Evolutionary conservation across 2,888 invertebrate genomes (phyloP), one percentile per base, ranked within the genome.

Genomic region (Pegoplata infirma): DNA sequence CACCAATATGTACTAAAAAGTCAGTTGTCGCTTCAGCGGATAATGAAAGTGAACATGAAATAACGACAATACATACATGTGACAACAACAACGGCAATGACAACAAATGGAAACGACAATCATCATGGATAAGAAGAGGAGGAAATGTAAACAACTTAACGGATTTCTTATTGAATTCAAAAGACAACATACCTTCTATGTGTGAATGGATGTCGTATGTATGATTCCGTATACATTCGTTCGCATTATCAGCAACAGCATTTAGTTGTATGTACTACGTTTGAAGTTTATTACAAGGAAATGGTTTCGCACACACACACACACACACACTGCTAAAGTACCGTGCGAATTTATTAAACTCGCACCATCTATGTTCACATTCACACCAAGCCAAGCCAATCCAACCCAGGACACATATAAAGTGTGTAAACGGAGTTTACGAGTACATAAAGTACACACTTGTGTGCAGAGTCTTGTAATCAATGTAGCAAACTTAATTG

Each of bases 121-220:
- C 49, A 58, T 16, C n/a, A n/a, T 53, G 63, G 46, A 40, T 51
- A 67, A 51, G 56, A 47, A 40, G 10, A 56, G 67, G 28, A 59
- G 74, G 67, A 75, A 79, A 74, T 79, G 74, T 79, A 75, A 79
- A 79, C 78, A 79, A 74, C 71, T 76, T 63, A 75, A 76, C 71
- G 67, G 79, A 79, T 79, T 75, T 75, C 67, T 67, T 75, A 79
- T 76, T 76, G 56, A 72, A 79, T 72, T 49, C 49, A 61, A 58
- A 66, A 69, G 53, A 46, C 17, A n/a, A n/a, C n/a, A n/a, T n/a
- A n/a, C n/a, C n/a, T n/a, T n/a, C n/a, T 16, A 10, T 46, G 23
- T 10, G 14, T 47, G 19, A 6, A 56, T 21, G 28, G 17, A 40
- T 40, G 12, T 40, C 14, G 23, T 53, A 14, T 64, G 49, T 58